Evolutionary conservation across 1,140 invertebrate species (phyloP).

Genomic region (Sesamia nonagrioides): DNA sequence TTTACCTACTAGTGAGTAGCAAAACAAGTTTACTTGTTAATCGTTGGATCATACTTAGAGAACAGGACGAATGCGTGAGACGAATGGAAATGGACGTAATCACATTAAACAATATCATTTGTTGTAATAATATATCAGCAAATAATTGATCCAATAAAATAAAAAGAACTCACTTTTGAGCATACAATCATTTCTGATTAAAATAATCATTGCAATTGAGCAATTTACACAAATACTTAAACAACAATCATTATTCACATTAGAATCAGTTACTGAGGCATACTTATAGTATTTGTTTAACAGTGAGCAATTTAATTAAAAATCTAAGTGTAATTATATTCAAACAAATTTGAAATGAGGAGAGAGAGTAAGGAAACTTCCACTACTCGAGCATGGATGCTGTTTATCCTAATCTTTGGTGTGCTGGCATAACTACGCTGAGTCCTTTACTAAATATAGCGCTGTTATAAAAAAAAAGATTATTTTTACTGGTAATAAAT

Average conservation of each 20-base stretch:
- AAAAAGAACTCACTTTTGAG: conserved; percentile 81
- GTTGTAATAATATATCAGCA: conserved; percentile 58
- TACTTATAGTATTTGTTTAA: conserved; percentile 59
- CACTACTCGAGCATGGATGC: conserved; percentile 71
- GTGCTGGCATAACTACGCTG: conserved; percentile 78
- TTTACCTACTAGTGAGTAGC: conserved; percentile 77
- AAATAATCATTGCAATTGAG: conserved; percentile 80
- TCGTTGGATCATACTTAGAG: conserved; percentile 53
- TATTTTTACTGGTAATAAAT: conserved; percentile 32
- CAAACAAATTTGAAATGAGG: conserved; percentile 48
- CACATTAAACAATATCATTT: conserved; percentile 60
- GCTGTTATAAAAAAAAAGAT: conserved; percentile 16
- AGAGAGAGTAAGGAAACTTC: conserved; percentile 59
- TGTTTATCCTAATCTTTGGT: conserved; percentile 86
- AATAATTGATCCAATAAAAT: conserved; percentile 72
- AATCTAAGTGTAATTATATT: conserved; percentile 39
- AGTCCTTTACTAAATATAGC: conserved; percentile 65
- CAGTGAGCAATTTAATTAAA: conserved; percentile 52
- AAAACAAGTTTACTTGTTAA: conserved; percentile 59
- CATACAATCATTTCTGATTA: conserved; percentile 72
- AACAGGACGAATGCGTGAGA: conserved; percentile 57
- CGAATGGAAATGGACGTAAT: conserved; percentile 66
- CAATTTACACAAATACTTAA: conserved; percentile 73
- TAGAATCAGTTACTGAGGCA: conserved; percentile 68
- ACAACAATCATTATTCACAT: conserved; percentile 63